Base-by-base conservation (phyloP, 2,797 vertebrate genomes). In the Fundulus diaphanus region DNA sequence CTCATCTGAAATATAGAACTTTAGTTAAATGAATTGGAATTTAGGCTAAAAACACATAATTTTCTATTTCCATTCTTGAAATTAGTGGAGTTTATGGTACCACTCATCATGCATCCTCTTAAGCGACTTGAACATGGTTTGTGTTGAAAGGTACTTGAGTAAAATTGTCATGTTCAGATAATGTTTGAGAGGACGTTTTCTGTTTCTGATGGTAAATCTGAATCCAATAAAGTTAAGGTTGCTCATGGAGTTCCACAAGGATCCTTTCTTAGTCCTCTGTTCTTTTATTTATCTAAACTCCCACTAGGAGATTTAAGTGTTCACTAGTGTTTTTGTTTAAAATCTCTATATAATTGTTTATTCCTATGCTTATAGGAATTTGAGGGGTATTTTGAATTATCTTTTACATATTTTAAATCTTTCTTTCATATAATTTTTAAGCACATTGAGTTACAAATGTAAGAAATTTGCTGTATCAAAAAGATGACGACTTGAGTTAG, bases 1-100 rank as follows among this genome's bases (percentile, higher is more conserved):
- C 51, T 92, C 91, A 87, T 92, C 95, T 95, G 73, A 24, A 77
- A 5, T 5, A 86, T 13, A 77, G 1, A 80, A 82, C 12, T 56
- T 27, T 49, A 44, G 71, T 52, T 70, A 40, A 42, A 29, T 35
- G 0, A 40, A 15, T 40, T 66, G 35, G 27, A 66, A 63, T 16
- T 65, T n/a, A n/a, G 22, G 22, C 22, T 2, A 40, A 40, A 65
- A 24, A 35, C 20, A 24, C 35, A 42, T 65, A 2, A 37, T 35
- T 63, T 46, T 37, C 57, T 35, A 22, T 35, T 22, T 35, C 18
- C 35, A 6, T 35, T 61, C 18, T 20, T 40, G 5, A 65, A 65
- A 37, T 24, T 13, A 13, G 22, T 24, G 11, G 9, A 24, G 9
- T n/a, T 40, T 65, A 13, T 65, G 20, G 40, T 2, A 5, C 8